These are phyloP conservation scores for Agelas oroides DNA, from an alignment of 37 sponge, comb jelly and placozoan species.

Conservation along the genomic window DNA sequence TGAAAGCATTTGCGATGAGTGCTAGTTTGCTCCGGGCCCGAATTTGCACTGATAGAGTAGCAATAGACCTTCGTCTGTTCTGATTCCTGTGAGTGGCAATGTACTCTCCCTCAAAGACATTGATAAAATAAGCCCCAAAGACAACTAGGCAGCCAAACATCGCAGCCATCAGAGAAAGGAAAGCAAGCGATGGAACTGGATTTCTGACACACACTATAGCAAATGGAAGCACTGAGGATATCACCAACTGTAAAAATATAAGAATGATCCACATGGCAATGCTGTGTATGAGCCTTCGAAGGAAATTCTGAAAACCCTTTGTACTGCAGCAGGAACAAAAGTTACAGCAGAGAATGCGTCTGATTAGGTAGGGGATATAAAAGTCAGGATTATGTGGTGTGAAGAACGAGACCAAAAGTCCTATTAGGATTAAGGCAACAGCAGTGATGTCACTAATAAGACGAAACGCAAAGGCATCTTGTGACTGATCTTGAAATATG, in stretches of 20 bases:
- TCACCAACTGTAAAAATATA: neutral
- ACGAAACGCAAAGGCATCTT: neutral
- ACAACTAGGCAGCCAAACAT: neutral
- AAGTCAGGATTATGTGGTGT: neutral
- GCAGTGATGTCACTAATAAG: neutral
- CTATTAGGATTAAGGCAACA: neutral
- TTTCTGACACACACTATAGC: neutral
- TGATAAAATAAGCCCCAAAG: neutral
- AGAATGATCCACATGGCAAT: neutral
- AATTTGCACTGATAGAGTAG: neutral
- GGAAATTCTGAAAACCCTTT: no score
- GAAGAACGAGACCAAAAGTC: neutral
- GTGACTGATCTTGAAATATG: neutral
- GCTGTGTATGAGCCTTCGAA: neutral
- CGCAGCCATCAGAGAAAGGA: neutral
- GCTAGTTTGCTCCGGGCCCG: neutral
- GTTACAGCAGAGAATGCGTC: no score
- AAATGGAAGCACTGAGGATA: neutral
- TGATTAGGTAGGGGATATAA: neutral
- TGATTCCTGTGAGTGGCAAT: no score
- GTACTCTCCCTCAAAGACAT: neutral
- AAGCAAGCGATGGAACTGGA: conserved; percentile 6
- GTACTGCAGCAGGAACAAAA: no score
- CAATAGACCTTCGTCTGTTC: neutral
- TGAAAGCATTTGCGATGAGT: neutral